Evolutionary conservation across 2,888 invertebrate genomes (phyloP).

Genomic region (Limnephilus rhombicus): DNA sequence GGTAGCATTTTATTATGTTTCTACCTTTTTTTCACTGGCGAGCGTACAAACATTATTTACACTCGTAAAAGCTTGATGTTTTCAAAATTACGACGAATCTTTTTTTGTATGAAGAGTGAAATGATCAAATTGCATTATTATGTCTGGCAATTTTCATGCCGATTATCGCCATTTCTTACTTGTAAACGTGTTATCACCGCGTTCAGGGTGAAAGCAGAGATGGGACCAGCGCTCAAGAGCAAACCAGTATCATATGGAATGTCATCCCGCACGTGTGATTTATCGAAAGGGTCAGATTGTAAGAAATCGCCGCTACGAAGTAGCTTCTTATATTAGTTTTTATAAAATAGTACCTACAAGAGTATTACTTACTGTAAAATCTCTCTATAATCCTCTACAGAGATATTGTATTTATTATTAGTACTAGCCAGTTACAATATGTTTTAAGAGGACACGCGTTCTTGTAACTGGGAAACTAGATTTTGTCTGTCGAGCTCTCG

Average conservation of each 20-base stretch:
- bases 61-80: background rate
- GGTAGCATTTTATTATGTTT: background rate
- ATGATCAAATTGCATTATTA: background rate
- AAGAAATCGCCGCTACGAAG: background rate
- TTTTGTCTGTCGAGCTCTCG: too few species aligned
- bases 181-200: slow-evolving; percentile 1
- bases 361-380: too few species aligned
- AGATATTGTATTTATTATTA: too few species aligned
- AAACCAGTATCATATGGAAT: background rate
- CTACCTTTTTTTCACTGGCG: too few species aligned
- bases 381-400: too few species aligned
- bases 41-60: background rate
- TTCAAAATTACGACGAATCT: background rate
- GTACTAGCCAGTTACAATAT: too few species aligned
- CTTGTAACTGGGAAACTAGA: too few species aligned
- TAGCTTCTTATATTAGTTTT: background rate
- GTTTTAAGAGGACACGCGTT: too few species aligned
- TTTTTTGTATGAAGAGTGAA: background rate
- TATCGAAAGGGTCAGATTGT: background rate
- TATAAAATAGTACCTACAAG: too few species aligned
- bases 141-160: background rate
- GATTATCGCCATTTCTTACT: background rate
- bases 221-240: slow-evolving; percentile 5
- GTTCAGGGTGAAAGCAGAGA: slow-evolving; percentile 16
- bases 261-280: background rate